Base-by-base conservation (phyloP, 2,888 invertebrate species). In the Venustoraphidia nigricollis region DNA sequence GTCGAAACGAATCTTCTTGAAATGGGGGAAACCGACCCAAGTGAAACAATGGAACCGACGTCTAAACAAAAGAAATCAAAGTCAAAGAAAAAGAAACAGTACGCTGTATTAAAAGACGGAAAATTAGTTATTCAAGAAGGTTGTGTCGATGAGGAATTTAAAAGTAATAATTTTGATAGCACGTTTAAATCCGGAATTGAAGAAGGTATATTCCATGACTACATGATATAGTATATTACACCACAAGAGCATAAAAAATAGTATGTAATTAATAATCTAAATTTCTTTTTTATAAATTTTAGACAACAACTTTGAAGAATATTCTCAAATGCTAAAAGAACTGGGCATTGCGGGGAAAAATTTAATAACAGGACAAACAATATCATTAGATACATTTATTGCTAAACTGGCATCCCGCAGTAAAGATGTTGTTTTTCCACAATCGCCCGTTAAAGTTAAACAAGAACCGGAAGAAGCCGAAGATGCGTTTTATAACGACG, bases 41-140 rank as follows among this genome's bases (percentile, higher is more conserved):
- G 6, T 6, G 27, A 3, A 27, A 27, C 27, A 27, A 6, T 6
- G 6, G 27, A 27, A 27, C 27, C 27, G 6, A 3, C 27, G 6
- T 27, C 27, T 27, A 27, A 27, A 27, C 27, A 27, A 27, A 27
- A 27, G 27, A 27, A 27, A 17, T 17, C 17, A 27, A 27, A 27
- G 6, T 6, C 27, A 27, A 27, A 27, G 27, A 44, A 38, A 17
- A 11, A 9, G 8, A 46, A 46, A 49, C 55, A 55, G 10, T 58
- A 53, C 39, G 58, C 57, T 0, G 51, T 58, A 11, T 49, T 58
- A 27, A 55, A 52, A 53, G 53, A 58, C 34, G 58, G 58, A 1
- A 55, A 57, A 45, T 47, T 58, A 17, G 54, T 55, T 42, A 48
- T 57, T 11, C 51, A 53, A 48, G 45, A 53, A 14, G 41, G 51